Evolutionary conservation across 2,888 invertebrate species (phyloP).

Genomic region (Drosophila mayaguana): DNA sequence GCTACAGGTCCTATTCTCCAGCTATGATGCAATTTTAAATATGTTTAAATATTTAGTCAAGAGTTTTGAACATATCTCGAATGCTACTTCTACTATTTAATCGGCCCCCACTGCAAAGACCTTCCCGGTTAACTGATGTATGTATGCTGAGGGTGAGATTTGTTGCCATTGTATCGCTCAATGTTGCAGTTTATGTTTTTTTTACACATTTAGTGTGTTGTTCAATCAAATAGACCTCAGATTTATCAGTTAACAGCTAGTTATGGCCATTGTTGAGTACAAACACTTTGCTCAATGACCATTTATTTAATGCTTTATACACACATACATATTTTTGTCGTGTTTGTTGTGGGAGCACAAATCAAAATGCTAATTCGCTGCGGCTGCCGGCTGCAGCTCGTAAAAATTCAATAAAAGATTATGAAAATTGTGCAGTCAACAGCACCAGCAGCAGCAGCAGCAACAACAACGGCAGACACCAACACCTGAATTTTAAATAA

Average conservation of each 20-base stretch:
- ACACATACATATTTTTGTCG: constrained; percentile 12
- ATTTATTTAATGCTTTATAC: constrained; percentile 54
- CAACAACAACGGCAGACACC: constrained; percentile 29
- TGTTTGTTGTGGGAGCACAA: constrained; percentile 41
- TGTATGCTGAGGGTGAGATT: constrained; percentile 16
- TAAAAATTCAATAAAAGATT: constrained; percentile 71
- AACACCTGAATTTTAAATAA: constrained; percentile 53
- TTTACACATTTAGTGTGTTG: constrained; percentile 21
- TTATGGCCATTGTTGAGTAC: constrained; percentile 54
- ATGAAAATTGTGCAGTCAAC: constrained; percentile 70
- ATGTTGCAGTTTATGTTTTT: constrained; percentile 28
- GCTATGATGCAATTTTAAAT: constrained; percentile 2
- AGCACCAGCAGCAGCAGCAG: constrained; percentile 23
- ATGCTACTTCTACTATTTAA: neutral
- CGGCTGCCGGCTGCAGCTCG: constrained; percentile 63
- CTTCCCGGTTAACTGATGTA: constrained; percentile 4
- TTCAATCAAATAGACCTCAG: constrained; percentile 16
- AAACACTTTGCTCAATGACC: constrained; percentile 66
- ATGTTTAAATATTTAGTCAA: constrained; percentile 16
- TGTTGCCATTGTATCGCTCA: constrained; percentile 19
- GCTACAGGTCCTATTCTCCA: neutral
- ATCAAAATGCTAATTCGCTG: constrained; percentile 63
- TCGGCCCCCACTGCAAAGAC: neutral
- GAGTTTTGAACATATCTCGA: neutral
- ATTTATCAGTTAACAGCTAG: constrained; percentile 39